Percentiles rank a stretch among this genome's conserved stretches.
These are phyloP conservation scores for Oscheius sp. DNA, from an alignment of 2,888 invertebrate species.

Conservation along the genomic window DNA sequence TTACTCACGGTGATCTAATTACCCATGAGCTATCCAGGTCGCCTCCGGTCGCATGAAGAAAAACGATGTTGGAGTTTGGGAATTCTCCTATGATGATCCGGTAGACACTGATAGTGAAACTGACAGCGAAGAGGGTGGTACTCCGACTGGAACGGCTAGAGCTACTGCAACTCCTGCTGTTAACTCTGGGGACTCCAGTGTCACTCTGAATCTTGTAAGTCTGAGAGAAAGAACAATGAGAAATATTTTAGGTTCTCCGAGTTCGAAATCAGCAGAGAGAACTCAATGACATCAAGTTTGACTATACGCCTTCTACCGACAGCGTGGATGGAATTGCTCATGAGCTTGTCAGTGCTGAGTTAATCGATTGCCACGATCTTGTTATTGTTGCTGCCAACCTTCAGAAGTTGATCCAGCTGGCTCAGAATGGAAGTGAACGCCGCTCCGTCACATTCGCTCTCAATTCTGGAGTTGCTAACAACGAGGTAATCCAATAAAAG, in stretches of 20 bases:
- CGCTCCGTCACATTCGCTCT: constrained; percentile 69
- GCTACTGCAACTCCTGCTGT: background rate
- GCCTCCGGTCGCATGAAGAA: constrained; percentile 67
- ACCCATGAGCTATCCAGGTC: constrained; percentile 43
- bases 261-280: constrained; percentile 82
- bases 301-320: constrained; percentile 78
- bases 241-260: constrained; percentile 64
- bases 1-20: background rate
- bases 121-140: constrained; percentile 35
- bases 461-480: constrained; percentile 73
- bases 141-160: background rate
- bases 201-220: constrained; percentile 52
- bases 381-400: constrained; percentile 90
- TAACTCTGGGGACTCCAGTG: constrained; percentile 2
- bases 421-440: constrained; percentile 51
- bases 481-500: constrained; percentile 66
- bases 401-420: constrained; percentile 65
- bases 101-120: constrained; percentile 40
- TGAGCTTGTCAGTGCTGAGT: constrained; percentile 83
- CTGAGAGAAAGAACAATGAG: no score
- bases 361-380: constrained; percentile 90
- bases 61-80: constrained; percentile 69
- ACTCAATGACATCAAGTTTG: constrained; percentile 95
- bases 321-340: constrained; percentile 71
- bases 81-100: constrained; percentile 67